Evolutionary conservation across 2,888 invertebrate species (phyloP).

Genomic region (Dendrolimus houi): DNA sequence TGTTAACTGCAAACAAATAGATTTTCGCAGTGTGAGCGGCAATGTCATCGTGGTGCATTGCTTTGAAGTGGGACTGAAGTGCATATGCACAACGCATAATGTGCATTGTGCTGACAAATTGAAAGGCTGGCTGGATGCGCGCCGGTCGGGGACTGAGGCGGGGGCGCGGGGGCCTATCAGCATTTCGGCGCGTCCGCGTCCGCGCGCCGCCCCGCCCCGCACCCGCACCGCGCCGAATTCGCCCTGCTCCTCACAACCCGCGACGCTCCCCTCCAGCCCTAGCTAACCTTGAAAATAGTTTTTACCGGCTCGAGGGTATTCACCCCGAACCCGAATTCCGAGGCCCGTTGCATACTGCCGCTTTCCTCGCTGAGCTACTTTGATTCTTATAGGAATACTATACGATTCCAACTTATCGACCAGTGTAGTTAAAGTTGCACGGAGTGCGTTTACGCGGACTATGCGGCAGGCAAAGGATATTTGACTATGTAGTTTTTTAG

Average conservation of each 20-base stretch:
- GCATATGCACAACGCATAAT: constrained; percentile 11
- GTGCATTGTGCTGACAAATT: constrained; percentile 35
- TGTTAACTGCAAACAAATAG: background rate
- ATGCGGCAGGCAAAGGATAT: constrained; percentile 61
- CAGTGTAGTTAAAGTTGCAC: constrained; percentile 34
- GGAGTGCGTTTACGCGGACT: constrained; percentile 53
- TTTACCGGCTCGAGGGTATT: constrained; percentile 74
- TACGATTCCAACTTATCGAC: constrained; percentile 26
- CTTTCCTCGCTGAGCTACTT: constrained; percentile 30
- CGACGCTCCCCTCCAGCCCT: constrained; percentile 65
- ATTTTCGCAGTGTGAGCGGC: background rate
- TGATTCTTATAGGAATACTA: constrained; percentile 46
- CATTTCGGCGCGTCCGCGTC: constrained; percentile 70
- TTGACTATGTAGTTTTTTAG: constrained; percentile 66
- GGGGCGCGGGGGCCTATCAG: constrained; percentile 47
- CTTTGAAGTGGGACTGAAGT: background rate
- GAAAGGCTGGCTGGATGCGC: constrained; percentile 18
- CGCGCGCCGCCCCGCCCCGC: constrained; percentile 27
- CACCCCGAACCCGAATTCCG: constrained; percentile 74
- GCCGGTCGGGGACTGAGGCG: constrained; percentile 21
- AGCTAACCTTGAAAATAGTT: constrained; percentile 76
- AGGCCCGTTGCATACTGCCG: constrained; percentile 55
- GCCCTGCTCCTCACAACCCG: constrained; percentile 62
- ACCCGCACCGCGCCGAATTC: constrained; percentile 52
- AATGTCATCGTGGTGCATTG: background rate